Percentiles rank a stretch among this genome's conserved stretches.
These are phyloP conservation scores for Mystacornis crossleyi DNA, from an alignment of 2,113 vertebrate species.

Conservation along the genomic window DNA sequence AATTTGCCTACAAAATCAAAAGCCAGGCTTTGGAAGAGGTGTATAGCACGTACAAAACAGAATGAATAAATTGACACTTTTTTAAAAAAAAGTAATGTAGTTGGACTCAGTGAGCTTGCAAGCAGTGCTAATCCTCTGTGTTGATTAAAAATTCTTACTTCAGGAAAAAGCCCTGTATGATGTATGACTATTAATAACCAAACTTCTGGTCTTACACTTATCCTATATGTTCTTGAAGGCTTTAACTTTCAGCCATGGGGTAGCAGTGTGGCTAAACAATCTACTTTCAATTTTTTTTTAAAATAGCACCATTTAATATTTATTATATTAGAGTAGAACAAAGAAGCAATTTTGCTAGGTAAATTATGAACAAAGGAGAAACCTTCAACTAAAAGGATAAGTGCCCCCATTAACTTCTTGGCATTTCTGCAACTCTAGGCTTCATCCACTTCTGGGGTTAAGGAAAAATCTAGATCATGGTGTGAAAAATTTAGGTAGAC, in stretches of 20 bases:
- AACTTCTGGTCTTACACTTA: neutral
- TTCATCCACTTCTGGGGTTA: neutral
- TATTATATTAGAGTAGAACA: neutral
- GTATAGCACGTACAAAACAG: fast-evolving
- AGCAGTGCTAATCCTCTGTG: neutral
- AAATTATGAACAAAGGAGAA: neutral
- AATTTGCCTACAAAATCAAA: neutral
- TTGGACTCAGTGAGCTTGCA: neutral
- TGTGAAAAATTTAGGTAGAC: neutral
- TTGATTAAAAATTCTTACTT: neutral
- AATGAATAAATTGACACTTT: neutral
- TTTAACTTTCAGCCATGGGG: neutral
- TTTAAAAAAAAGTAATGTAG: neutral
- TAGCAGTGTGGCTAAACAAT: neutral
- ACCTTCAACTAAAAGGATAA: neutral
- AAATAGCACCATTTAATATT: neutral
- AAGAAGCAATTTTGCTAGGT: neutral
- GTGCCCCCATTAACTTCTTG: neutral
- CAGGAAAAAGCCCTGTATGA: neutral
- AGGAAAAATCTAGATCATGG: neutral
- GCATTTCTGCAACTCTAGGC: neutral
- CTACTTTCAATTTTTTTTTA: neutral
- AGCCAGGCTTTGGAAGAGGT: neutral
- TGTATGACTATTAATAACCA: neutral
- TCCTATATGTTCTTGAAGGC: neutral